These are phyloP conservation scores for Theonella swinhoei DNA, from an alignment of 37 sponge, comb jelly and placozoan species.

Conservation along the genomic window DNA sequence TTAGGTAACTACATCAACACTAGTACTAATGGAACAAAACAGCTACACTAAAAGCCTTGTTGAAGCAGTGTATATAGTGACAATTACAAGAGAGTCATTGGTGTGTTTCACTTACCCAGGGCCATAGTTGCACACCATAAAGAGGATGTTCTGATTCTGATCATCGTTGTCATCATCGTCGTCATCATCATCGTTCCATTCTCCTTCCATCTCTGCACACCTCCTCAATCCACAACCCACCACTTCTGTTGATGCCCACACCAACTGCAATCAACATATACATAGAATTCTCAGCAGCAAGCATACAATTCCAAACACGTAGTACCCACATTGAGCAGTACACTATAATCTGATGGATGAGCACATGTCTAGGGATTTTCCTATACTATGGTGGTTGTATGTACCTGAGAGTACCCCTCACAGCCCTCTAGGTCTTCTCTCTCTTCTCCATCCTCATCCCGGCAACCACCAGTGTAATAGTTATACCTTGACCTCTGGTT, in stretches of 20 bases:
- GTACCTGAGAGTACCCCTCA: constrained; percentile 25
- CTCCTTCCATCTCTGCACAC: constrained; percentile 41
- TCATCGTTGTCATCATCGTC: constrained; percentile 4
- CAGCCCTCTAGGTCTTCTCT: constrained; percentile 34
- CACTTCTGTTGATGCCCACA: constrained; percentile 41
- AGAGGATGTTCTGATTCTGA: constrained; percentile 27
- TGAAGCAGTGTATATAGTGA: background rate
- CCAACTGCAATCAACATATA: constrained; percentile 60
- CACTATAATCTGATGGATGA: no score
- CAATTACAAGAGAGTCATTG: no score
- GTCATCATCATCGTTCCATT: background rate
- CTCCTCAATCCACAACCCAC: constrained; percentile 55
- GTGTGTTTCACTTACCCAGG: constrained; percentile 56
- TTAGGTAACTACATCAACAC: background rate
- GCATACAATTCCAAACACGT: no score
- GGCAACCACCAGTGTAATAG: constrained; percentile 26
- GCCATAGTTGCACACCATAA: constrained; percentile 65
- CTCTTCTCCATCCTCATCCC: constrained; percentile 42
- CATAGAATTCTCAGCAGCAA: no score
- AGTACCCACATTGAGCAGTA: no score
- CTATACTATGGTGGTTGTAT: no score
- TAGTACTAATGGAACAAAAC: no score
- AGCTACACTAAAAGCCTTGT: background rate
- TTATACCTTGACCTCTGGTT: background rate
- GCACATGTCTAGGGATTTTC: no score